Conservation (phyloP, 2,888 invertebrate species). For the Sisyra terminalis region DNA sequence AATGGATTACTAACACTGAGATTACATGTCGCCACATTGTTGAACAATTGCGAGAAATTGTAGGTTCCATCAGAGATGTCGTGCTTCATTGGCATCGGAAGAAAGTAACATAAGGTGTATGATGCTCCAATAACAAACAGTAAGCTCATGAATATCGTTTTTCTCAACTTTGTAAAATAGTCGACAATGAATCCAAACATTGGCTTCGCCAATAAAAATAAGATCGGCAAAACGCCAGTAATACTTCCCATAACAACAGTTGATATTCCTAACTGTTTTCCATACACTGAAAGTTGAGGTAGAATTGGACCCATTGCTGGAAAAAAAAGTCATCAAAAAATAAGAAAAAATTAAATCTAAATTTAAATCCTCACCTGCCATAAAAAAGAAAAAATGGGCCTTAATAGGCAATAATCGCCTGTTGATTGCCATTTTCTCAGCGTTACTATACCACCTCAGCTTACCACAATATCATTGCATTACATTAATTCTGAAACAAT, state of each 20-base stretch:
- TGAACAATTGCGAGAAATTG: slow-evolving; percentile 1
- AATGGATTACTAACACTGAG: slow-evolving; percentile 21
- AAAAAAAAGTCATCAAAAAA: slow-evolving; percentile 16
- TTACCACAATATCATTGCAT: too few species aligned
- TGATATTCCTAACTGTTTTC: slow-evolving; percentile 60
- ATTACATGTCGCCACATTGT: slow-evolving; percentile 21
- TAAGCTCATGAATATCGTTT: slow-evolving; percentile 51
- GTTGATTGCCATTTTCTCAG: slow-evolving; percentile 39
- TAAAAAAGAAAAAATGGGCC: slow-evolving; percentile 75
- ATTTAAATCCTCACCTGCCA: slow-evolving; percentile 48
- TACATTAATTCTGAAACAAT: too few species aligned
- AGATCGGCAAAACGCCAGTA: slow-evolving; percentile 55
- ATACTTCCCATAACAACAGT: slow-evolving; percentile 61
- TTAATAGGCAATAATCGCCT: slow-evolving; percentile 59
- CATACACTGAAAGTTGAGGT: slow-evolving; percentile 62
- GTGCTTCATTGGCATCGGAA: slow-evolving; percentile 27
- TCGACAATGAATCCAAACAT: slow-evolving; percentile 60
- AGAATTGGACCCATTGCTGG: slow-evolving; percentile 66
- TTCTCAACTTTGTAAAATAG: slow-evolving; percentile 48
- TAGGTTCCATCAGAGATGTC: slow-evolving; percentile 10
- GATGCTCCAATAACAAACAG: slow-evolving; percentile 46
- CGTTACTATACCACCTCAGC: not conserved
- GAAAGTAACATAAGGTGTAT: slow-evolving; percentile 52
- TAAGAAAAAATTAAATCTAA: slow-evolving; percentile 2
- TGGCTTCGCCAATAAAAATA: slow-evolving; percentile 63